Evolutionary conservation across 2,888 invertebrate species (phyloP).

Genomic region (Gerris lacustris): DNA sequence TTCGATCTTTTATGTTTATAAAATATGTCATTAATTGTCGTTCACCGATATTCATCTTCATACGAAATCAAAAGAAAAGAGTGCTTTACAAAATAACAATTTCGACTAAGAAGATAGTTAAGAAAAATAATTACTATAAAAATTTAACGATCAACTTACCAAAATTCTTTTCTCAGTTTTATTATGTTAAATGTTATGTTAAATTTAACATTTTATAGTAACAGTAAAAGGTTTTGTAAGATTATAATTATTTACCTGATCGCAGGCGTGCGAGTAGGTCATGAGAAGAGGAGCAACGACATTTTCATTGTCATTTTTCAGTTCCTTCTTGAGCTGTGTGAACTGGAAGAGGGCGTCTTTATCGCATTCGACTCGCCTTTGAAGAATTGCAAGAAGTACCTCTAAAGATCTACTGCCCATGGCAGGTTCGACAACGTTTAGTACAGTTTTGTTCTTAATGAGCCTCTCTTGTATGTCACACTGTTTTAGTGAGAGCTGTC

Average conservation of each 20-base stretch:
- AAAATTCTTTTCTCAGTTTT: too few relatives aligned
- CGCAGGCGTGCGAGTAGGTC: slow-evolving; percentile 41
- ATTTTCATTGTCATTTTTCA: slow-evolving; percentile 48
- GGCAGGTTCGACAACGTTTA: slow-evolving; percentile 55
- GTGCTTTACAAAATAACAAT: too few relatives aligned
- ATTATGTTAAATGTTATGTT: too few relatives aligned
- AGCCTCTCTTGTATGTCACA: slow-evolving; percentile 78
- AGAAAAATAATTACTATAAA: too few relatives aligned
- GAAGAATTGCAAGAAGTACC: slow-evolving; percentile 57
- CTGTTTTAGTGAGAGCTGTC: slow-evolving; percentile 69
- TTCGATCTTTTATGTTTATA: too few relatives aligned
- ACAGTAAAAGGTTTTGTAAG: too few relatives aligned
- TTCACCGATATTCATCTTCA: too few relatives aligned
- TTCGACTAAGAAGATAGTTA: too few relatives aligned
- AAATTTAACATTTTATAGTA: too few relatives aligned
- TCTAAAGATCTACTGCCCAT: slow-evolving; percentile 69
- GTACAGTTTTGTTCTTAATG: slow-evolving; percentile 80
- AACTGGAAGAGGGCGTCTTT: slow-evolving; percentile 68
- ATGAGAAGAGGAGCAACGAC: slow-evolving; percentile 46
- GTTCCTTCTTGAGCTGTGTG: slow-evolving; percentile 45
- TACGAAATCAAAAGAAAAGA: too few relatives aligned
- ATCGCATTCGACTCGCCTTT: slow-evolving; percentile 75
- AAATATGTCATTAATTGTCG: too few relatives aligned
- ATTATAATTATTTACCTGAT: slow-evolving; percentile 39
- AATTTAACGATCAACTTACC: too few relatives aligned